A percentile compares a stretch with the other conserved stretches of the same genome.
phyloP scores from a whole-genome alignment of 2,888 invertebrate species.

The Troides oblongomaculatus region DNA sequence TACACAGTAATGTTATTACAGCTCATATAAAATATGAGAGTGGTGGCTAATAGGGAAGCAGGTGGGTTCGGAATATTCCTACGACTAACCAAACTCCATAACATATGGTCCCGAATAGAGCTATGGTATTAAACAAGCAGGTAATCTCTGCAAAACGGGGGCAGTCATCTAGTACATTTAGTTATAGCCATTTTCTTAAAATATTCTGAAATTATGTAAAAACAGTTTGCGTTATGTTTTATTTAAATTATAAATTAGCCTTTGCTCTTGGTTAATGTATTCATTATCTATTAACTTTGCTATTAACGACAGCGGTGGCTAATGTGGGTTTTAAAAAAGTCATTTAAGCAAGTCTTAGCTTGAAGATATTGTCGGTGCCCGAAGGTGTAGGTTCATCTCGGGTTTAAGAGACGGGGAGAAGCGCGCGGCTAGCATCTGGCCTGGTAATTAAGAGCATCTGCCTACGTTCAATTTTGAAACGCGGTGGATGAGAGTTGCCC shows the following conservation, averaged over 20 bases:
- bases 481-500: conserved; percentile 74
- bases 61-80: no score
- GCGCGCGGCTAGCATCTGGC: conserved; percentile 69
- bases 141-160: no score
- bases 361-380: conserved; percentile 56
- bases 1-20: no score
- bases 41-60: no score
- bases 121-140: no score
- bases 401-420: conserved; percentile 57
- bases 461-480: conserved; percentile 79
- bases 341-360: conserved; percentile 58
- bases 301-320: conserved; percentile 48
- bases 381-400: conserved; percentile 68
- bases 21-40: no score
- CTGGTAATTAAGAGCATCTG: conserved; percentile 79
- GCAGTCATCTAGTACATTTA: not conserved
- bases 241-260: not conserved
- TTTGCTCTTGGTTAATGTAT: not conserved
- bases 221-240: no score
- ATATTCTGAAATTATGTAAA: no score
- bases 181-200: not conserved
- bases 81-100: no score
- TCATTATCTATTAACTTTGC: conserved; percentile 50
- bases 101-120: no score
- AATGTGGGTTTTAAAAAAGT: conserved; percentile 58